phyloP scores from a whole-genome alignment of 2,797 vertebrate genomes.

The Lepidocolaptes lacrymiger region DNA sequence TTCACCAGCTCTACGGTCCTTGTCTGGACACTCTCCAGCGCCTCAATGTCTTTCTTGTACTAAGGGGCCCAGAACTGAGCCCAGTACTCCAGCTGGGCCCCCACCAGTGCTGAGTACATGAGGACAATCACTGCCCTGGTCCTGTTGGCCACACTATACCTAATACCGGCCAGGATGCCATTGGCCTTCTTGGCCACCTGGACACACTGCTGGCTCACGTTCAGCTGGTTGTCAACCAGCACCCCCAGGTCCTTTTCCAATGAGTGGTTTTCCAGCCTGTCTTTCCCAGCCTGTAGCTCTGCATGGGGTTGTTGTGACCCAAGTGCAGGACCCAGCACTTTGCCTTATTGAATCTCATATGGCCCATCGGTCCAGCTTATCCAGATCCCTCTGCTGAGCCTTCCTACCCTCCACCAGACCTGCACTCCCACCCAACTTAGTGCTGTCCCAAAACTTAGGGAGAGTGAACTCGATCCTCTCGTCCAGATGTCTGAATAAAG shows the following conservation, averaged over 20 bases:
- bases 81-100: accelerated
- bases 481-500: background rate
- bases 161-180: background rate
- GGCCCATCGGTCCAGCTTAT: accelerated
- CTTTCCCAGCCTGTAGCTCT: accelerated
- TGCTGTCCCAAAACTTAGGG: background rate
- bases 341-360: background rate
- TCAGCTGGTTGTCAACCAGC: background rate
- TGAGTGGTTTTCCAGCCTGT: background rate
- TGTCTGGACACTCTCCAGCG: background rate
- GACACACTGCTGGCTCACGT: background rate
- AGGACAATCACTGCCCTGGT: accelerated
- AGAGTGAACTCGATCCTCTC: accelerated
- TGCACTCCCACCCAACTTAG: accelerated
- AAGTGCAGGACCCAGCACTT: background rate
- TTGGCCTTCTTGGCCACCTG: background rate
- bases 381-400: background rate
- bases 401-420: background rate
- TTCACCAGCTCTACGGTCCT: background rate
- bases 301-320: background rate
- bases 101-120: background rate
- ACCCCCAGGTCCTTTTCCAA: background rate
- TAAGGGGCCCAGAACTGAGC: background rate
- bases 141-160: accelerated
- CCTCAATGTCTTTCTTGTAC: background rate